Evolutionary conservation across 2,113 vertebrate species (phyloP), one percentile per base, ranked within the genome.

Genomic region (Odocoileus virginianus): DNA sequence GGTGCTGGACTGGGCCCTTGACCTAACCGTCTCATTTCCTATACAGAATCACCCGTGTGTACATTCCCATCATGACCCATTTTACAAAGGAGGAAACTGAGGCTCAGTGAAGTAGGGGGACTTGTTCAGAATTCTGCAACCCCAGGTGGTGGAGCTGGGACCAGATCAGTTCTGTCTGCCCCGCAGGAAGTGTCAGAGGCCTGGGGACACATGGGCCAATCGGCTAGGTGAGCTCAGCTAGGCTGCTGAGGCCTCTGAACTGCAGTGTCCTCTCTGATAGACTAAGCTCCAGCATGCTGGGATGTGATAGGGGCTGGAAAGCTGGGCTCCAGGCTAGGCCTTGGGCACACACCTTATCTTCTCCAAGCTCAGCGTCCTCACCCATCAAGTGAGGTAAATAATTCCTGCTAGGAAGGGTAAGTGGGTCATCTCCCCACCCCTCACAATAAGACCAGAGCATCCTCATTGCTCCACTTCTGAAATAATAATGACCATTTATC

Each of bases 1-100:
- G 84, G 52, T 1, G 0, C 17, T 5, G 7, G 71, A 16, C 89
- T 19, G 11, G 16, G 28, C 5, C 40, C 52, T 90, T 52, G 8
- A 1, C 1, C 1, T 54, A 9, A 13, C 1, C 0, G 0, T 47
- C 67, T 52, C 52, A 13, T 0, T 64, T 60, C 61, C 0, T 21
- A 12, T 25, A n/a, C 54, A 40, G 45, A 64, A 5, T 9, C 12
- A 4, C 12, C 47, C 14, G 11, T 7, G 16, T 0, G 4, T 52
- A 17, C 21, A 50, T 47, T 71, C 54, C 78, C 10, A 1, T 13
- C 6, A 10, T 11, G 55, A 21, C 74, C 78, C 79, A 5, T 78
- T 67, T 94, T 67, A 71, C 33, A 71, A 14, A 36, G 1, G 28
- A 33, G 52, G 45, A 91, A 57, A 76, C 86, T 3, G 43, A 79